Conservation (phyloP, 2,113 vertebrate species). For the Xiphias gladius region DNA sequence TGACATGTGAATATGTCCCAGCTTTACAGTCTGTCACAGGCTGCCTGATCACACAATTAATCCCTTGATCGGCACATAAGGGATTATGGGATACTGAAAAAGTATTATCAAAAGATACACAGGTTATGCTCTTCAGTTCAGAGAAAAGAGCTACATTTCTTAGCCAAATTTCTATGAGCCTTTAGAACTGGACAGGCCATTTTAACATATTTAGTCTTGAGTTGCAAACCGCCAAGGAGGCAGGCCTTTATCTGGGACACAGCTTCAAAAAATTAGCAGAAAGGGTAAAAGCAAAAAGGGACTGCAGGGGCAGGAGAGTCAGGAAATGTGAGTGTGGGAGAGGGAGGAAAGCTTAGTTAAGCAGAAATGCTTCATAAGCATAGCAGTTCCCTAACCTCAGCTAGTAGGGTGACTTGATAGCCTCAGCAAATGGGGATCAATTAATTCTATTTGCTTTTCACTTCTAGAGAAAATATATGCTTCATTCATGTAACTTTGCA, state of each 20-base stretch:
- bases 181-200: too few species aligned
- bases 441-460: constrained; percentile 46
- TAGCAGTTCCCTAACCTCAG: not conserved
- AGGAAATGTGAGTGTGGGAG: not conserved
- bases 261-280: constrained; percentile 7
- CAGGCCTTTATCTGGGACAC: too few species aligned
- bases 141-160: too few species aligned
- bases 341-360: constrained; percentile 1
- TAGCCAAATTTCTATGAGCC: too few species aligned
- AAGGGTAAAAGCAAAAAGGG: not conserved
- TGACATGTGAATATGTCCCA: too few species aligned
- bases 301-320: not conserved
- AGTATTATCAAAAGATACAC: too few species aligned
- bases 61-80: too few species aligned
- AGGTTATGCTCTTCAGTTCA: too few species aligned
- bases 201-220: not conserved
- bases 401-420: constrained; percentile 31
- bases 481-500: not conserved
- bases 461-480: constrained; percentile 37
- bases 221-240: not conserved
- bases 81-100: too few species aligned
- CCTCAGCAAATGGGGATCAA: constrained; percentile 42
- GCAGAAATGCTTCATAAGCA: constrained; percentile 2
- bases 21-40: too few species aligned
- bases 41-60: too few species aligned